These are phyloP conservation scores for Lasioglossum figueresi DNA, from an alignment of 2,888 invertebrate species.

Conservation along the genomic window DNA sequence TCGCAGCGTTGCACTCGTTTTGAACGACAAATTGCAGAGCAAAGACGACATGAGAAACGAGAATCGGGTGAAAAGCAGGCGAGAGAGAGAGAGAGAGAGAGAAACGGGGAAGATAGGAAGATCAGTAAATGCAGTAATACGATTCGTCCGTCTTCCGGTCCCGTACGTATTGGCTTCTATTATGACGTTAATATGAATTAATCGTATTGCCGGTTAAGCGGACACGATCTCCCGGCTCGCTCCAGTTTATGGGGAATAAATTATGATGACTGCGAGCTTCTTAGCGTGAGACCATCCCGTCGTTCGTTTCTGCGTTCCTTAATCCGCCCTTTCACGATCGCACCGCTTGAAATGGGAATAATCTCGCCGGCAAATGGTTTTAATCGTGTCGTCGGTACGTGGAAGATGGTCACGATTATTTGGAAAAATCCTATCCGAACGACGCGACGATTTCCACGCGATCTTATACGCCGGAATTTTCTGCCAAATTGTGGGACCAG, in stretches of 20 bases:
- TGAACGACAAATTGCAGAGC: constrained; percentile 32
- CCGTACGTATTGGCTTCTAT: constrained; percentile 35
- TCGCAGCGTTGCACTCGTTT: constrained; percentile 13
- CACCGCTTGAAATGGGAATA: constrained; percentile 25
- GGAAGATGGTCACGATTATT: constrained; percentile 16
- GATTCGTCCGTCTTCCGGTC: constrained; percentile 21
- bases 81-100: background rate
- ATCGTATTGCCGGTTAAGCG: constrained; percentile 45
- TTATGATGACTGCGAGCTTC: constrained; percentile 43
- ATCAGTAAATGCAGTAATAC: constrained; percentile 24
- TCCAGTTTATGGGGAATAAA: constrained; percentile 54
- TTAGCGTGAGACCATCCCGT: constrained; percentile 21
- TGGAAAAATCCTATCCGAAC: background rate
- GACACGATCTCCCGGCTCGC: constrained; percentile 13
- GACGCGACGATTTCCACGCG: background rate
- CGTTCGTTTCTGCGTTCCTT: constrained; percentile 45
- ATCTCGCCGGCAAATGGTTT: constrained; percentile 34
- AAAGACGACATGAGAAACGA: constrained; percentile 6
- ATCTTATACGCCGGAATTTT: background rate
- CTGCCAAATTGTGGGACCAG: background rate
- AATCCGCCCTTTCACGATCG: constrained; percentile 46
- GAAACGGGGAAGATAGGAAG: background rate
- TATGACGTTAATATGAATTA: constrained; percentile 56
- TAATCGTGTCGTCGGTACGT: constrained; percentile 3
- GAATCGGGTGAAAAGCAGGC: background rate